Base-by-base conservation (phyloP, 2,797 vertebrate species). In the Gymnodraco acuticeps region DNA sequence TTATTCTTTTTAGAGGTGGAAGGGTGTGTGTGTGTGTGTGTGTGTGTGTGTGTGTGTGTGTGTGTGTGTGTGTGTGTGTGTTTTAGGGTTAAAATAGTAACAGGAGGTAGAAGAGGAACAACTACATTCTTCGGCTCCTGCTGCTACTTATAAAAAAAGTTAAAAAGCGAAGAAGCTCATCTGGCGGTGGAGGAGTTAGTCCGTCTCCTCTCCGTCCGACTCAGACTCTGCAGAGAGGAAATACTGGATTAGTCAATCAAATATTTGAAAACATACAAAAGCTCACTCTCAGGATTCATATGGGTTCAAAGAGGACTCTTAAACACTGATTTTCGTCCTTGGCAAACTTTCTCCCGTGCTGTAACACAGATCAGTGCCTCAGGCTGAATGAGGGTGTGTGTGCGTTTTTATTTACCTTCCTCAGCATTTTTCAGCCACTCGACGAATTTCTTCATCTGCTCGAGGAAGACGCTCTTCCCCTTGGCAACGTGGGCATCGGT, bases 381-480 rank as follows among this genome's bases (percentile, higher is more conserved):
- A 0, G 16, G n/a, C 27, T 8, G 9, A 47, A 15, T 38, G 33
- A 7, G 33, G 6, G 33, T 3, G 6, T n/a, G 15, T 0, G 2
- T 11, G 17, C 11, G 14, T 2, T 6, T 10, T 41, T 10, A 3
- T 3, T 66, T 88, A 98, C 98, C 98, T 96, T 99, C 97, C 90
- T 99, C 98, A 0, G 97, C 98, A 13, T 97, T 98, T 91, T 97
- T 99, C 83, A 99, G 96, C 98, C 98, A 99, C 87, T 99, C 98
- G 0, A 99, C 97, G 73, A 99, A 99, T 88, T 97, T 99, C 80
- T 98, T 99, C 97, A 98, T 99, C 87, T 99, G 97, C 84, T 99
- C 98, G 70, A 99, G 96, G 94, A 99, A 99, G 54, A 99, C 95
- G 3, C 97, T 99, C 87, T 97, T 98, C 73, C 98, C 98, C 91